Base-by-base conservation (phyloP, 2,113 vertebrate species). In the Nesoenas mayeri region DNA sequence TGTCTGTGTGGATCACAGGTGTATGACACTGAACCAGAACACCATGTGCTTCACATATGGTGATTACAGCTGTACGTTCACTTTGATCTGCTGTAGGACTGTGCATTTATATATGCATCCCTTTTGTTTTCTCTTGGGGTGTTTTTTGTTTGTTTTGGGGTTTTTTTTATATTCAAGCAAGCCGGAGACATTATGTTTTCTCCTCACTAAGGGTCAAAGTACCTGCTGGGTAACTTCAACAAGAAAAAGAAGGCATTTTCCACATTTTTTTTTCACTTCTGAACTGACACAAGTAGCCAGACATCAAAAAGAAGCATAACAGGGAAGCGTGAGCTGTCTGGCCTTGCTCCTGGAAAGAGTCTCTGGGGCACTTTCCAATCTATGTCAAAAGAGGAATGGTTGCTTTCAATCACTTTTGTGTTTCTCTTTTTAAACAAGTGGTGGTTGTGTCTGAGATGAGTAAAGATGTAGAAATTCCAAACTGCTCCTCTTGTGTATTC, bases 381-480 rank as follows among this genome's bases (percentile, higher is more conserved):
- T 22, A 31, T 81, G 44, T 85, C 4, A 6, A 84, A 93, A 91
- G 88, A 50, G 86, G 62, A 78, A 15, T 18, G 28, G 47, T 79
- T 91, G 44, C 53, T 93, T 91, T 84, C 79, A 88, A 9, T 79
- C 62, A 34, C 69, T 95, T 95, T n/a, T 86, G 79, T 91, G 44
- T 88, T 80, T 44, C 12, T 56, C 53, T 72, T 88, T 64, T 38
- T 38, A 40, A 70, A 83, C 79, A 92, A 78, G 25, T 19, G 72
- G 19, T 92, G 80, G 15, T 73, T 93, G 75, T 86, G 61, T 84
- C 83, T 64, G 60, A 73, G 40, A 65, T 53, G 71, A 94, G 69
- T 95, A 94, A 96, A 94, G 83, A 72, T 72, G 19, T 47, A 26
- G 40, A 57, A 89, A 38, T 64, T 80, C 61, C 21, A 11, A 18